Evolutionary conservation across 2,888 invertebrate genomes (phyloP), one percentile per base, ranked within the genome.

Genomic region (Branchellion lobata): DNA sequence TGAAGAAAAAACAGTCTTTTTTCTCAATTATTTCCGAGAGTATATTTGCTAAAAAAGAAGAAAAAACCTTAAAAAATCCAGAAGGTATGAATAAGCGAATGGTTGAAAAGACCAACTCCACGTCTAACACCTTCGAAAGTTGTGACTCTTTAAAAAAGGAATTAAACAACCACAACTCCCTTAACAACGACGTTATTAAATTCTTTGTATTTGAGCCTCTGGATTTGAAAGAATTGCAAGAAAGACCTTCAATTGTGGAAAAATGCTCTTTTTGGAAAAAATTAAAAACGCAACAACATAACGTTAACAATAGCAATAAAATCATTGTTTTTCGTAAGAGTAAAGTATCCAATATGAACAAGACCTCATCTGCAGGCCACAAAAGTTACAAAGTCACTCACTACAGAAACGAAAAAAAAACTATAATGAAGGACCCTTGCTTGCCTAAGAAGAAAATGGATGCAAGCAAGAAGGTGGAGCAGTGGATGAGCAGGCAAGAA

Each of bases 41-140:
- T 24, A 5, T 57, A 14, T 57, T 57, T n/a, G 61, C n/a, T 57
- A 57, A 57, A 24, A 57, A 57, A 57, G 61, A 57, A 57, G 40
- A 40, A 40, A 14, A 40, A 40, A 40, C 40, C 8, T n/a, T n/a
- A n/a, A 40, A 40, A 40, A n/a, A 57, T 5, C 3, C 8, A 24
- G 61, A 57, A 57, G 5, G n/a, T n/a, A 5, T n/a, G 21, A n/a
- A 18, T 24, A 57, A 24, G n/a, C 5, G 21, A n/a, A 57, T 3
- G 3, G n/a, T n/a, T n/a, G n/a, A 18, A 18, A n/a, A 8, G 3
- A 14, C 14, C 40, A 40, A 40, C 5, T 8, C 40, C 8, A 5
- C 40, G 5, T 5, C 8, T 8, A 40, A 40, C 40, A 8, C 40
- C 8, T 8, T 14, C 18, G 18, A 18, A 18, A 47, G 18, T 18